Evolutionary conservation across 2,797 vertebrate genomes (phyloP).

Genomic region (Limnodromus scolopaceus): DNA sequence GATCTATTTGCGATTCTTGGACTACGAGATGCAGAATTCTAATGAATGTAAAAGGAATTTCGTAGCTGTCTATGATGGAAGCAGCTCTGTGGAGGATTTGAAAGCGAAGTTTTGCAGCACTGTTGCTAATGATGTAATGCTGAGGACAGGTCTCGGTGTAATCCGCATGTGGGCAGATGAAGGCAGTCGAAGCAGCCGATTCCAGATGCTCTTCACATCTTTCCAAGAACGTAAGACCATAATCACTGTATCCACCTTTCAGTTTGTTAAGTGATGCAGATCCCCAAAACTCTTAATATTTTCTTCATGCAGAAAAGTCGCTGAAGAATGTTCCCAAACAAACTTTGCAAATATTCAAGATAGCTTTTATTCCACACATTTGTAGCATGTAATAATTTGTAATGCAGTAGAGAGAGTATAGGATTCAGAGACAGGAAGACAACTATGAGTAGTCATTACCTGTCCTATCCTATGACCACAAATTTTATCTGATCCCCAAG

Average conservation of each 20-base stretch:
- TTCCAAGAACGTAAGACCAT: slow-evolving; percentile 96
- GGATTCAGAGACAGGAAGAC: background rate
- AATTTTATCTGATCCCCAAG: background rate
- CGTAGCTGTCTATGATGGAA: slow-evolving; percentile 96
- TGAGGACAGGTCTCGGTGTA: slow-evolving; percentile 92
- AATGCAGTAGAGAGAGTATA: background rate
- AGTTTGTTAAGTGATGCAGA: background rate
- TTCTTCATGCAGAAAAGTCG: background rate
- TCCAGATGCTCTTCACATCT: slow-evolving; percentile 98
- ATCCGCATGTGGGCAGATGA: slow-evolving; percentile 99
- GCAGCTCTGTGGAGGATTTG: slow-evolving; percentile 95
- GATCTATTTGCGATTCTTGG: slow-evolving; percentile 98
- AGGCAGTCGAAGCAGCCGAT: slow-evolving; percentile 92
- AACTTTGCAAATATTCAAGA: background rate
- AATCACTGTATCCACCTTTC: background rate
- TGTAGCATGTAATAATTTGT: background rate
- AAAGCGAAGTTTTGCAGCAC: slow-evolving; percentile 98
- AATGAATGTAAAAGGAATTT: slow-evolving; percentile 99
- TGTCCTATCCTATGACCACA: rapidly evolving
- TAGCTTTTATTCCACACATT: background rate
- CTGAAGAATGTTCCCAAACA: background rate
- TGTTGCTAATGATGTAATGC: slow-evolving; percentile 97
- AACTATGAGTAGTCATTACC: background rate
- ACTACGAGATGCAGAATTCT: slow-evolving; percentile 99
- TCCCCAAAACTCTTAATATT: background rate